Percentiles rank a stretch among this genome's conserved stretches.
Conservation (phyloP, 2,113 vertebrate species). For the Aleadryas rufinucha region DNA sequence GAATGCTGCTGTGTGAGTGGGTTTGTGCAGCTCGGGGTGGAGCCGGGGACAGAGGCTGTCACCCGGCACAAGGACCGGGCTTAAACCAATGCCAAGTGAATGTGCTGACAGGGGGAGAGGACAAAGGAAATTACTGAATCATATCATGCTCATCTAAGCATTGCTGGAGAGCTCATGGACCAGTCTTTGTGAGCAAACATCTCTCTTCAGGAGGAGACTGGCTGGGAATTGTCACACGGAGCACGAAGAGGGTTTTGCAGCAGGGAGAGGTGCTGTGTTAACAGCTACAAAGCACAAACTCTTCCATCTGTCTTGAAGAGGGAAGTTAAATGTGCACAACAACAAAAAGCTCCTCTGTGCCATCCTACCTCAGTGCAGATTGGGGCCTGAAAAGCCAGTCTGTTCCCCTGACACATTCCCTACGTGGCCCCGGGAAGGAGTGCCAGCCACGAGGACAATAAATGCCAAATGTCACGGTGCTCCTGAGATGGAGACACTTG, state of each 20-base stretch:
- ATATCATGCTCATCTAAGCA: background rate
- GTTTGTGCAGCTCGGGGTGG: background rate
- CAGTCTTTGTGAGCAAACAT: background rate
- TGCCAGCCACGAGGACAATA: conserved; percentile 21
- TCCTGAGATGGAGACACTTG: conserved; percentile 7
- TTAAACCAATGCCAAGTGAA: background rate
- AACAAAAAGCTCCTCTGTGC: background rate
- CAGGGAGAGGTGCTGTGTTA: background rate
- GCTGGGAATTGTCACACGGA: background rate
- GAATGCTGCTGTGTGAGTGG: background rate
- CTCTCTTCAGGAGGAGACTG: background rate
- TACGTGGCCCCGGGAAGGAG: background rate
- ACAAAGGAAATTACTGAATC: conserved; percentile 20
- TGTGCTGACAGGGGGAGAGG: conserved; percentile 2
- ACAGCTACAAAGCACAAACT: background rate
- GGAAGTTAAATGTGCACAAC: background rate
- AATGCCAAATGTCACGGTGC: conserved; percentile 18
- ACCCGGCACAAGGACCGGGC: background rate
- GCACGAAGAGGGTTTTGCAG: background rate
- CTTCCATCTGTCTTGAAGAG: background rate
- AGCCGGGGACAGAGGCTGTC: background rate
- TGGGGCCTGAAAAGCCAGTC: background rate
- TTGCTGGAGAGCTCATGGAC: background rate
- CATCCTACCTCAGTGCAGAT: background rate
- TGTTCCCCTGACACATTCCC: conserved; percentile 25